A percentile compares a stretch with the other conserved stretches of the same genome.
phyloP scores from a whole-genome alignment of 2,113 vertebrate genomes.

The Chauna torquata region DNA sequence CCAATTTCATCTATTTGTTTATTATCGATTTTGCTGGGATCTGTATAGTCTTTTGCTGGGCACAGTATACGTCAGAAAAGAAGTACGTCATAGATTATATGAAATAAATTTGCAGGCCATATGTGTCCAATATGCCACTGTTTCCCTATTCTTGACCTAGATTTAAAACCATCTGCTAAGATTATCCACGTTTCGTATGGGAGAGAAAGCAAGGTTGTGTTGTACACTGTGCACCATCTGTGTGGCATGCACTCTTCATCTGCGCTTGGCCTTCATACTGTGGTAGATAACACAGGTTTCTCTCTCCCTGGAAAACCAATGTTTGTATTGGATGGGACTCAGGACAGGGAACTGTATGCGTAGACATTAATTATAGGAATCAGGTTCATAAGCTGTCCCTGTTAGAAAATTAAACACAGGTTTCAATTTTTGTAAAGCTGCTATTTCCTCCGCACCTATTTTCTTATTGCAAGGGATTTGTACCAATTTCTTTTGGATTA shows the following conservation, averaged over 20 bases:
- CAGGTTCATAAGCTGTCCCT: not conserved
- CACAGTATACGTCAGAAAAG: not conserved
- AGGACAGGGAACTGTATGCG: not conserved
- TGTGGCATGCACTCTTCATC: not conserved
- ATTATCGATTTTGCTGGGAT: not conserved
- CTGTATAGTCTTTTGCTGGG: not conserved
- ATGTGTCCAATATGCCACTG: not conserved
- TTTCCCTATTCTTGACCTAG: not conserved
- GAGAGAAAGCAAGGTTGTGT: not conserved
- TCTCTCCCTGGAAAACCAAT: not conserved
- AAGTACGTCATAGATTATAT: not conserved
- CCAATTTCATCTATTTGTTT: not conserved
- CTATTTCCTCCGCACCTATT: slow-evolving; percentile 31
- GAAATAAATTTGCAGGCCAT: not conserved
- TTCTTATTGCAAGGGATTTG: slow-evolving; percentile 30
- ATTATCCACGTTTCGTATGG: not conserved
- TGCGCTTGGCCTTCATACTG: not conserved
- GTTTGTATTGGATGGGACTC: slow-evolving; percentile 26
- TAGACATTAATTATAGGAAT: slow-evolving; percentile 38
- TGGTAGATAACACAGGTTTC: not conserved
- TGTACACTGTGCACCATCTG: not conserved
- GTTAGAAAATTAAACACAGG: slow-evolving; percentile 41
- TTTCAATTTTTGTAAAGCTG: slow-evolving; percentile 42
- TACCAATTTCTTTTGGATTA: slow-evolving; percentile 18
- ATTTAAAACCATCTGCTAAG: not conserved